These are phyloP conservation scores for Drosophila sucinea DNA, from an alignment of 1,140 invertebrate species.

Conservation along the genomic window DNA sequence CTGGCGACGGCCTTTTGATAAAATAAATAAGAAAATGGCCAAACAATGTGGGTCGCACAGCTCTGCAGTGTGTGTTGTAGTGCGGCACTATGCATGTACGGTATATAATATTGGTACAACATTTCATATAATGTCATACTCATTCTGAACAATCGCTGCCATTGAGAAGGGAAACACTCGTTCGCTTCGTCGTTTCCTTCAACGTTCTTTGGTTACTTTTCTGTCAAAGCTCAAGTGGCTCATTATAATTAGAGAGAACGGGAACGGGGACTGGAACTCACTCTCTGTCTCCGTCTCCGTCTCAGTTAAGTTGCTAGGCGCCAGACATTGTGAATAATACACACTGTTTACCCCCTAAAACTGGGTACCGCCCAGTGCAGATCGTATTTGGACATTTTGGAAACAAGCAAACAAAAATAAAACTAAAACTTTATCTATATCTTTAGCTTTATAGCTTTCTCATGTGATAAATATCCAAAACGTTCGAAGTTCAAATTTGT, in stretches of 20 bases:
- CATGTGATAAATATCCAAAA: conserved; percentile 1
- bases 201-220: neutral
- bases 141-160: conserved; percentile 1
- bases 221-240: conserved; percentile 45
- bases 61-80: too few relatives aligned
- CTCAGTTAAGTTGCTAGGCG: conserved; percentile 3
- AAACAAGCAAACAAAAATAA: too few relatives aligned
- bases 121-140: too few relatives aligned
- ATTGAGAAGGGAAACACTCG: neutral
- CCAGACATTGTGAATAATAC: neutral
- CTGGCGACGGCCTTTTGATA: conserved; percentile 45
- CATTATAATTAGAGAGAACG: conserved; percentile 32
- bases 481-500: neutral
- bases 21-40: conserved; percentile 58
- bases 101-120: too few relatives aligned
- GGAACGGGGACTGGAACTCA: neutral
- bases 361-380: neutral
- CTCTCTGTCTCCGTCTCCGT: neutral
- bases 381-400: neutral
- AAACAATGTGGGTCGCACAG: conserved; percentile 39
- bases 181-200: neutral
- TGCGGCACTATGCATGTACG: too few relatives aligned
- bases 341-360: neutral
- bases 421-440: too few relatives aligned
- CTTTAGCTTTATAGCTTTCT: neutral